These are phyloP conservation scores for Prionchulus punctatus DNA, from an alignment of 2,888 invertebrate species.

Conservation along the genomic window DNA sequence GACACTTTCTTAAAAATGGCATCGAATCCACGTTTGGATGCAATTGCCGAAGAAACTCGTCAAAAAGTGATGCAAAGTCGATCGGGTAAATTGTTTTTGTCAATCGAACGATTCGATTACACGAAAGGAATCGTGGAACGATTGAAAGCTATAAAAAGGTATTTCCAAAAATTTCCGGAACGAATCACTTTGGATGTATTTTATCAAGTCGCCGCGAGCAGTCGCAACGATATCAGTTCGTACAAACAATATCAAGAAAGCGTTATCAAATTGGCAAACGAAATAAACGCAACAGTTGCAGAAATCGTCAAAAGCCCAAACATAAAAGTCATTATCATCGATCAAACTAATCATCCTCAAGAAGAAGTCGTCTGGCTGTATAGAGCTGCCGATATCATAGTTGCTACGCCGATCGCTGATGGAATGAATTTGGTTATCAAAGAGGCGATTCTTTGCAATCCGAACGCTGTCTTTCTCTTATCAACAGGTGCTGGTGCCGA, in stretches of 20 bases:
- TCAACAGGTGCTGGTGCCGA: slow-evolving; percentile 73
- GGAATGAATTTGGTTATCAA: slow-evolving; percentile 77
- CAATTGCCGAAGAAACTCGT: not conserved
- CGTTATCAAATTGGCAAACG: not conserved
- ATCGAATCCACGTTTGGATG: not conserved
- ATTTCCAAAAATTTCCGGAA: slow-evolving; percentile 22
- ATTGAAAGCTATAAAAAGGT: slow-evolving; percentile 16
- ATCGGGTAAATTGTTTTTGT: slow-evolving; percentile 5
- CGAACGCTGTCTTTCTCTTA: slow-evolving; percentile 65
- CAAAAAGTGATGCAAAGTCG: not conserved
- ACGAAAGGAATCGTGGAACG: slow-evolving; percentile 16
- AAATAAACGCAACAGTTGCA: slow-evolving; percentile 1
- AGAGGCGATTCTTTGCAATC: slow-evolving; percentile 69
- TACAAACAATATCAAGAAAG: slow-evolving; percentile 8
- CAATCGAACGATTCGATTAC: slow-evolving; percentile 17
- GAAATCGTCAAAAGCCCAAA: not conserved
- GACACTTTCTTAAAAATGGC: slow-evolving; percentile 63
- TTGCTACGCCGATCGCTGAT: slow-evolving; percentile 69
- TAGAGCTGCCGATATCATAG: slow-evolving; percentile 59
- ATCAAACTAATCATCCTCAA: slow-evolving; percentile 19
- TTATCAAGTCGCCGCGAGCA: slow-evolving; percentile 10
- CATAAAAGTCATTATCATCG: slow-evolving; percentile 4
- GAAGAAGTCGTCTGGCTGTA: slow-evolving; percentile 37
- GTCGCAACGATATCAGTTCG: slow-evolving; percentile 8
- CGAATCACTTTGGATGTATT: slow-evolving; percentile 10